These are phyloP conservation scores for Thymelicus sylvestris DNA, from an alignment of 2,888 invertebrate species.

Conservation along the genomic window DNA sequence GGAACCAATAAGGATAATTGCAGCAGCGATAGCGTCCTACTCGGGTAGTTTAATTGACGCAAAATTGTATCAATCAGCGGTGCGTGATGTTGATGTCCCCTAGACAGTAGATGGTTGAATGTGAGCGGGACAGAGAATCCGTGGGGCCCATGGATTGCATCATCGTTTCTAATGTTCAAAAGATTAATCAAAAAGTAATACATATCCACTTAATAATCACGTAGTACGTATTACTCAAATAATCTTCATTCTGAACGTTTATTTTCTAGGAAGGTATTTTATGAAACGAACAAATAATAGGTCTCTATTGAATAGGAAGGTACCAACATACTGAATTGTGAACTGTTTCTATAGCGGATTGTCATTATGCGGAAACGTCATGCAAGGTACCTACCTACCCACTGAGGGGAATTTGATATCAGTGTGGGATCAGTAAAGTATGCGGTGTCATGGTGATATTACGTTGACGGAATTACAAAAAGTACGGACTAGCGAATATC, in stretches of 20 bases:
- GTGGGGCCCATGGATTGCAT: slow-evolving; percentile 2
- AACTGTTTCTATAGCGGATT: slow-evolving; percentile 34
- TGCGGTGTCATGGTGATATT: neutral
- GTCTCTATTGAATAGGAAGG: slow-evolving; percentile 40
- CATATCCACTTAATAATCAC: too few relatives aligned
- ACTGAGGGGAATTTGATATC: slow-evolving; percentile 26
- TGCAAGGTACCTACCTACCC: neutral
- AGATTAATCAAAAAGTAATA: too few relatives aligned
- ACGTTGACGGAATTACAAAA: neutral
- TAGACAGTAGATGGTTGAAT: slow-evolving; percentile 49
- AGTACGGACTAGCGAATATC: too few relatives aligned
- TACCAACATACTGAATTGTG: slow-evolving; percentile 18
- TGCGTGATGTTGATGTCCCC: slow-evolving; percentile 55
- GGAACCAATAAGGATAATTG: slow-evolving; percentile 79
- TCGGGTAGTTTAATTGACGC: slow-evolving; percentile 71
- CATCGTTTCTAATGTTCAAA: neutral
- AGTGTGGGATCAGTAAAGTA: slow-evolving; percentile 14
- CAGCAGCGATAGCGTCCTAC: slow-evolving; percentile 62
- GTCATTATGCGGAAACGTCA: slow-evolving; percentile 25
- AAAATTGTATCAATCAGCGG: slow-evolving; percentile 79
- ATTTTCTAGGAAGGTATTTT: neutral
- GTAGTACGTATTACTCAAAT: too few relatives aligned
- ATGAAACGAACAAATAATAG: slow-evolving; percentile 32
- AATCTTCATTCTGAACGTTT: too few relatives aligned
- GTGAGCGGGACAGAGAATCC: slow-evolving; percentile 19